Evolutionary conservation across 2,113 vertebrate species (phyloP).

Genomic region (Neogale vison): DNA sequence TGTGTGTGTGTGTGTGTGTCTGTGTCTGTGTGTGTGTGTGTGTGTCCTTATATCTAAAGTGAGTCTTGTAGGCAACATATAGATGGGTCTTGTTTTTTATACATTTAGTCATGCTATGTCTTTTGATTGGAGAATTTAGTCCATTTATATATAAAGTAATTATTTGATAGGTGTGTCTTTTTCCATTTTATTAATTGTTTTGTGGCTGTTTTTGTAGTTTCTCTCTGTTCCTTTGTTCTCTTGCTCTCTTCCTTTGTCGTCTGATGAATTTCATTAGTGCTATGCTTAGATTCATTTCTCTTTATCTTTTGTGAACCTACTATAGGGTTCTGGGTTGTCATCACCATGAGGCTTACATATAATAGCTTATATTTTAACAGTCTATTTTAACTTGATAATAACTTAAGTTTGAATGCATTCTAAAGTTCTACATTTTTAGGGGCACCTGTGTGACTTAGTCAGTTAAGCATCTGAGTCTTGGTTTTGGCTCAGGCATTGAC

Average conservation of each 20-base stretch:
- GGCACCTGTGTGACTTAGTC: neutral
- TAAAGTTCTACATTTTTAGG: neutral
- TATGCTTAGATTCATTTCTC: neutral
- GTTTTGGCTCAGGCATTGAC: neutral
- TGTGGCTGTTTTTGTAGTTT: neutral
- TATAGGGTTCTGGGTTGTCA: neutral
- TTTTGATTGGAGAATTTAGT: neutral
- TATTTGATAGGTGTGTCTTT: neutral
- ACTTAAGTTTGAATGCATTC: neutral
- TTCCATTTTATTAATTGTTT: neutral
- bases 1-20: neutral
- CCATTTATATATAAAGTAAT: neutral
- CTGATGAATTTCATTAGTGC: neutral
- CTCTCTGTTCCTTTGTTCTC: neutral
- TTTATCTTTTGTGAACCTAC: neutral
- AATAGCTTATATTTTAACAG: neutral
- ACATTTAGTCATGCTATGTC: neutral
- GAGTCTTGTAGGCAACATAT: neutral
- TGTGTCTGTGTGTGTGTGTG: neutral
- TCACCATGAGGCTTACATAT: neutral
- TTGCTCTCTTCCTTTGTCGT: neutral
- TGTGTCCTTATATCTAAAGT: neutral
- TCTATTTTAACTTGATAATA: neutral
- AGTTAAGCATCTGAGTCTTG: neutral
- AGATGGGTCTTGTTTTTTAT: neutral